Conservation (phyloP, 1,140 invertebrate species). For the Steinernema khuongi region DNA sequence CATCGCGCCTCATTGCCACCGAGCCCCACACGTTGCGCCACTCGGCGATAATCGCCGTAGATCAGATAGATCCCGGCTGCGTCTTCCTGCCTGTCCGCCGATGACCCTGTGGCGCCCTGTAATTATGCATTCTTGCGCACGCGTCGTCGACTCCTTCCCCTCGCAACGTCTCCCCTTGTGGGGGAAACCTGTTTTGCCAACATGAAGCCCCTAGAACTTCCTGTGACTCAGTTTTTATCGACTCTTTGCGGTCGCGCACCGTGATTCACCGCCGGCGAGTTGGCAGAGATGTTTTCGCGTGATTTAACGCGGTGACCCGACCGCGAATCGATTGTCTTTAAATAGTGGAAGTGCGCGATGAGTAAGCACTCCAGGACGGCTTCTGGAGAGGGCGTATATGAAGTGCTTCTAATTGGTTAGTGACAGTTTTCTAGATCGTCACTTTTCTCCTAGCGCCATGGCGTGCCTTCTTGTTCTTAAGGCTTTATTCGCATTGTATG, state of each 20-base stretch:
- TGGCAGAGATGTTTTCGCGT: neutral
- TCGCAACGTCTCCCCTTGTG: neutral
- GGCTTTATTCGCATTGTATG: neutral
- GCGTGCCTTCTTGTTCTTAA: too few relatives aligned
- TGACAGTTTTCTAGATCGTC: neutral
- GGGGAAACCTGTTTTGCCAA: neutral
- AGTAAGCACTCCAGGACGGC: neutral
- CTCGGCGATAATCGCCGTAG: slow-evolving; percentile 14
- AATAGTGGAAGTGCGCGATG: slow-evolving; percentile 1
- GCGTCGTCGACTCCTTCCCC: neutral
- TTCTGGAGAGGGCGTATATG: neutral
- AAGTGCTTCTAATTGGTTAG: neutral
- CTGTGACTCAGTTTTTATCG: neutral
- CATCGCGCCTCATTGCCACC: neutral
- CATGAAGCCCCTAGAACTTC: neutral
- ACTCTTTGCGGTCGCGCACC: slow-evolving; percentile 1
- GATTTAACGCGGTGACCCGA: neutral
- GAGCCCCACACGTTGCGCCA: neutral
- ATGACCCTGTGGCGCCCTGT: neutral
- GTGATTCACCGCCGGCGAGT: slow-evolving; percentile 1
- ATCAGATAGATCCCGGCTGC: neutral
- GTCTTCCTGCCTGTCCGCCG: neutral
- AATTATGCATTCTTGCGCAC: slow-evolving; percentile 8
- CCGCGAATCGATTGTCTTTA: neutral
- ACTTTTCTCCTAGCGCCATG: neutral